Conservation (phyloP, 2,113 vertebrate genomes). For the Semicossyphus pulcher region DNA sequence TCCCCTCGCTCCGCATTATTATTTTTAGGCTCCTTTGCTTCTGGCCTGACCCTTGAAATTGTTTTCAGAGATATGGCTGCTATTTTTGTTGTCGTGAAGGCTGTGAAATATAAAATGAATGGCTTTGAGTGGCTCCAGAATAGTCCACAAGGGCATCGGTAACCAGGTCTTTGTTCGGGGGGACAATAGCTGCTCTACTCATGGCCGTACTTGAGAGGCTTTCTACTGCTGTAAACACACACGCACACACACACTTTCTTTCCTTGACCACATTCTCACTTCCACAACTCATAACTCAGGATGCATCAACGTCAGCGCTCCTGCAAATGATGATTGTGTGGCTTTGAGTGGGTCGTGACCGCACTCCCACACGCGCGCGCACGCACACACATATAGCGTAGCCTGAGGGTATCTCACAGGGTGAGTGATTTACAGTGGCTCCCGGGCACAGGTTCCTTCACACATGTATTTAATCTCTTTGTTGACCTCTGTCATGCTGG, state of each 20-base stretch:
- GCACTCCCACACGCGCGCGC: slow-evolving; percentile 17
- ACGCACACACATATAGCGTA: slow-evolving; percentile 5
- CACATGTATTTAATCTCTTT: slow-evolving; percentile 48
- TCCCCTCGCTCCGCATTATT: not conserved
- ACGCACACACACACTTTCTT: slow-evolving; percentile 22
- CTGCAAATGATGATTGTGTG: slow-evolving; percentile 28
- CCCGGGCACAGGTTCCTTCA: slow-evolving; percentile 38
- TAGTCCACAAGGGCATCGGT: not conserved
- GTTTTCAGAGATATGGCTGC: slow-evolving; percentile 18
- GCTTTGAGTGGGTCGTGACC: slow-evolving; percentile 46
- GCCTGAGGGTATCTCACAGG: slow-evolving; percentile 21
- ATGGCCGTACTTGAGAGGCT: not conserved
- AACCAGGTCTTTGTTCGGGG: slow-evolving; percentile 7
- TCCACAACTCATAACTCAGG: slow-evolving; percentile 33
- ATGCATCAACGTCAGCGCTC: slow-evolving; percentile 48
- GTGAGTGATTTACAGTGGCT: slow-evolving; percentile 42
- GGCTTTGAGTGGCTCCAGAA: slow-evolving; percentile 7
- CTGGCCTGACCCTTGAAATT: slow-evolving; percentile 31
- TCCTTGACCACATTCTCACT: slow-evolving; percentile 7
- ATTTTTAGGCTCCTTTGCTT: slow-evolving; percentile 28
- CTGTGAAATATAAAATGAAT: slow-evolving; percentile 17
- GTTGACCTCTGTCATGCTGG: slow-evolving; percentile 61
- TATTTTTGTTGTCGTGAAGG: slow-evolving; percentile 27
- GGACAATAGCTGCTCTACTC: slow-evolving; percentile 4
- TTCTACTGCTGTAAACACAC: not conserved